Evolutionary conservation across 1,140 invertebrate species (phyloP).

Genomic region (Oryctes rhinoceros): DNA sequence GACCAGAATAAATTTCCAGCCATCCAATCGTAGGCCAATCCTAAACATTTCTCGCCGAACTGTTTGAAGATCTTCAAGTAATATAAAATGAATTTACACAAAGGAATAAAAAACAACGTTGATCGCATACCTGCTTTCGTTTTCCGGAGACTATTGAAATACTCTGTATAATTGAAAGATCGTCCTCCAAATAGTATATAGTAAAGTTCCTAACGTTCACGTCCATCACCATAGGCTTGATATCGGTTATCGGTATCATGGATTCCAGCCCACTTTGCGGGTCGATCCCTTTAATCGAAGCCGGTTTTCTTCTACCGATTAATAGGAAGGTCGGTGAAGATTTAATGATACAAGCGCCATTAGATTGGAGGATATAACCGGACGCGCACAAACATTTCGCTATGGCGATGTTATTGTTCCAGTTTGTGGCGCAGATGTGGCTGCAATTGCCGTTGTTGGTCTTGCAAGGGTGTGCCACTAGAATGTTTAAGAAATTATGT

Average conservation of each 20-base stretch:
- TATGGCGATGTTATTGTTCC: conserved; percentile 63
- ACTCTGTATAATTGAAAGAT: conserved; percentile 28
- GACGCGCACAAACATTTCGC: conserved; percentile 75
- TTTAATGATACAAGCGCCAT: conserved; percentile 56
- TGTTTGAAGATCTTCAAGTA: background rate
- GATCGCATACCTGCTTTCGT: background rate
- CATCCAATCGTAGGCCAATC: conserved; percentile 82
- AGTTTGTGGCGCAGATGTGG: conserved; percentile 75
- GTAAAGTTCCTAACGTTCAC: conserved; percentile 70
- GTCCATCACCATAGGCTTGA: conserved; percentile 74
- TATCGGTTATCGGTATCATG: conserved; percentile 67
- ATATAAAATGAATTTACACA: background rate
- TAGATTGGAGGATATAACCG: conserved; percentile 70
- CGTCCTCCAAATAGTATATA: conserved; percentile 75
- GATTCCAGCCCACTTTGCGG: conserved; percentile 62
- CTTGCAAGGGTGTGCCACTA: conserved; percentile 76
- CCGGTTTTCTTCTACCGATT: conserved; percentile 69
- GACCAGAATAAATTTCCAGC: conserved; percentile 85
- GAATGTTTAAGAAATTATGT: conserved; percentile 43
- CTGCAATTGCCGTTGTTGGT: conserved; percentile 75
- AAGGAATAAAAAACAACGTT: background rate
- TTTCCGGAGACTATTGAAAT: background rate
- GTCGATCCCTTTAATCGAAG: conserved; percentile 70
- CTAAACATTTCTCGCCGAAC: conserved; percentile 60
- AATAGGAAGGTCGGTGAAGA: conserved; percentile 67